Base-by-base conservation (phyloP, 35 echinoderm and acorn worm genomes). In the Holothuria glaberrima region DNA sequence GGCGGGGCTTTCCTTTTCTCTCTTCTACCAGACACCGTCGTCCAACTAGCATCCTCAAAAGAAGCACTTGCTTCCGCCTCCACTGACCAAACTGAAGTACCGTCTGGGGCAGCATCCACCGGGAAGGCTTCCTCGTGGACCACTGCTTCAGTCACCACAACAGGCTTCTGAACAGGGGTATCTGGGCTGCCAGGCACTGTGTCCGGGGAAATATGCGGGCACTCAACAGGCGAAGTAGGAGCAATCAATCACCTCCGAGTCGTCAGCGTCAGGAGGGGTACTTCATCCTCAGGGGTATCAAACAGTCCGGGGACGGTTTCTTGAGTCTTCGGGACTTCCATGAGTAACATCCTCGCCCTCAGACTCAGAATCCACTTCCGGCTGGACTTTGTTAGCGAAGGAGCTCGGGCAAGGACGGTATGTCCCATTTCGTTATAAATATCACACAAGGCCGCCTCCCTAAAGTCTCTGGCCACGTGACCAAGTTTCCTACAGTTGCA, bases 391-490 rank as follows among this genome's bases (percentile, higher is more conserved):
- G 29, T 31, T 88, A 19, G 86, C 86, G 48, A 91, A 91, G 6
- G 69, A 78, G 2, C 31, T 12, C 14, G 4, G 69, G 26, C 78
- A 91, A 6, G 44, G 29, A 19, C 75, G 67, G 50, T 66, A 82
- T 91, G 89, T 20, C 89, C 89, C 30, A 20, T 5, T 3, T 48
- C 62, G 2, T 9, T 18, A 48, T 76, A 91, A n/a, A 71, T 83
- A 0, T 75, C 57, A 70, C 89, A 91, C 20, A 45, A 21, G 5
- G 82, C 17, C 9, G 31, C 28, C 4, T 91, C 65, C 24, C 27
- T 22, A 34, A 76, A 91, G 3, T 83, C 24, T 17, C 22, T 0
- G 0, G 76, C 60, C 1, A 65, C 21, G n/a, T 91, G 89, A 0
- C 77, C 75, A 19, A 83, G 20, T 31, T 83, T 1, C 13, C 59